Conservation (phyloP, 2,888 invertebrate genomes). For the Xestia rhomboidea region DNA sequence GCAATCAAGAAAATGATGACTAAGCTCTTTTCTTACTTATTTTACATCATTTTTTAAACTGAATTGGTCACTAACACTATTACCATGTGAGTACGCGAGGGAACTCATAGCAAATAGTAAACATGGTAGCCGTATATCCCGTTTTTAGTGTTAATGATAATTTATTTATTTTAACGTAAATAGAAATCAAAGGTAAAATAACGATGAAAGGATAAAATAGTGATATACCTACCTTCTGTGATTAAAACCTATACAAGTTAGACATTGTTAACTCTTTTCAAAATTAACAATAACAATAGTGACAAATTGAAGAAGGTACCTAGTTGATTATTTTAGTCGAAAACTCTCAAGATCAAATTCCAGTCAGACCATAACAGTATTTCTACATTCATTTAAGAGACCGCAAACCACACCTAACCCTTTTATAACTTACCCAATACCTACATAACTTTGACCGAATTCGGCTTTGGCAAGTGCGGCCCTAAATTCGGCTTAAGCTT, state of each 20-base stretch:
- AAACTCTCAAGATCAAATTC: neutral
- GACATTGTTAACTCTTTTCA: neutral
- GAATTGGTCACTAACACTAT: too few relatives aligned
- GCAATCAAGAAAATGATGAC: neutral
- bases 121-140: too few relatives aligned
- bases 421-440: constrained; percentile 39
- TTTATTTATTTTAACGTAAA: neutral
- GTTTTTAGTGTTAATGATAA: too few relatives aligned
- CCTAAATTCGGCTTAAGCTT: constrained; percentile 29
- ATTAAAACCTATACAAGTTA: neutral
- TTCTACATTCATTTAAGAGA: neutral
- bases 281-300: neutral
- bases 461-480: constrained; percentile 1
- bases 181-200: neutral
- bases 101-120: too few relatives aligned
- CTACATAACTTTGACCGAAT: constrained; percentile 28
- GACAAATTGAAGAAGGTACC: neutral
- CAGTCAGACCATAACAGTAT: neutral
- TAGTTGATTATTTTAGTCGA: neutral
- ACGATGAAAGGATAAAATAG: neutral
- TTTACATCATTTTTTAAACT: too few relatives aligned
- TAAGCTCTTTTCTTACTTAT: too few relatives aligned
- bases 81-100: too few relatives aligned
- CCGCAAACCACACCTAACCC: constrained; percentile 19
- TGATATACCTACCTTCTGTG: neutral